phyloP scores from a whole-genome alignment of 1,140 invertebrate genomes.

The Platyura marginata region DNA sequence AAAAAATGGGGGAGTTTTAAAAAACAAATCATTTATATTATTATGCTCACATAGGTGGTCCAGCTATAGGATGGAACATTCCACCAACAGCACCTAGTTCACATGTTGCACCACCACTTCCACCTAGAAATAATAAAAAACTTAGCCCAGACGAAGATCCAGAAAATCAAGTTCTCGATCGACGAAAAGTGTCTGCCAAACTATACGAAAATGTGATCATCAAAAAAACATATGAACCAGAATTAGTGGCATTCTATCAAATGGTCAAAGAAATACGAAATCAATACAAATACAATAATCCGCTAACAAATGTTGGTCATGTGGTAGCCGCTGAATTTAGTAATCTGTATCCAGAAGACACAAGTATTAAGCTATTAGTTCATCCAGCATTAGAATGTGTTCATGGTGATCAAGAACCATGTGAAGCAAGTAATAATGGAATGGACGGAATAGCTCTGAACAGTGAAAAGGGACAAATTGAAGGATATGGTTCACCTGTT shows the following conservation, averaged over 20 bases:
- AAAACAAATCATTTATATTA: too few species aligned
- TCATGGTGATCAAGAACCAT: constrained; percentile 22
- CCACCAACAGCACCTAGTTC: constrained; percentile 18
- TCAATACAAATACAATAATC: constrained; percentile 49
- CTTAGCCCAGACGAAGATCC: background rate
- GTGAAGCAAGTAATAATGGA: background rate
- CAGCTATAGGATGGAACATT: constrained; percentile 35
- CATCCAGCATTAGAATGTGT: constrained; percentile 38
- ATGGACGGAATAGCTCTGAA: background rate
- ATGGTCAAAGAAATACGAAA: constrained; percentile 37
- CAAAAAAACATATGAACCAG: constrained; percentile 45
- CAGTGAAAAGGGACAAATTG: constrained; percentile 15
- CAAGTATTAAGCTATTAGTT: constrained; percentile 72
- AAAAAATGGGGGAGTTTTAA: too few species aligned
- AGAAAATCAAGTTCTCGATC: constrained; percentile 23
- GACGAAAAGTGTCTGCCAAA: constrained; percentile 27
- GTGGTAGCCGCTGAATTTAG: constrained; percentile 66
- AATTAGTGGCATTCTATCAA: constrained; percentile 57
- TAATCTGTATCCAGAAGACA: constrained; percentile 51
- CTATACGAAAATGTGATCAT: constrained; percentile 56
- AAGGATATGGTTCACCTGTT: constrained; percentile 40
- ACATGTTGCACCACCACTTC: constrained; percentile 24
- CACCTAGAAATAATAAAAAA: constrained; percentile 29
- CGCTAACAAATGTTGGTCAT: constrained; percentile 55
- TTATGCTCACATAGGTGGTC: constrained; percentile 6